Evolutionary conservation across 2,113 vertebrate species (phyloP).

Genomic region (Lophotis ruficrista): DNA sequence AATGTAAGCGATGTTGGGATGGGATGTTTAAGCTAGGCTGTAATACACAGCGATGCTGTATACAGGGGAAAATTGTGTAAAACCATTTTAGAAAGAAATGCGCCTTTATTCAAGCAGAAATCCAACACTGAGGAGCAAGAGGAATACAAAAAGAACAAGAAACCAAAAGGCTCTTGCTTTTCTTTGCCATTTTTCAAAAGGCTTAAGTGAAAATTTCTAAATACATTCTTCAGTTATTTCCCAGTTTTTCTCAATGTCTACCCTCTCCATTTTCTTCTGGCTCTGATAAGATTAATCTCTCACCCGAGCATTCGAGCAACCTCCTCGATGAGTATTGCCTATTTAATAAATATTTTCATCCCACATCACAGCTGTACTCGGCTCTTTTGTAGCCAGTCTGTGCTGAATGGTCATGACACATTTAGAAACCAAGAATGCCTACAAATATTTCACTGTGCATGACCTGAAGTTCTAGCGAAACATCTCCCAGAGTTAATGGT

Average conservation of each 20-base stretch:
- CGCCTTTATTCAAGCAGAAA: neutral
- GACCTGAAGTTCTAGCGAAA: neutral
- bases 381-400: neutral
- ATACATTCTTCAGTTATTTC: neutral
- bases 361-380: neutral
- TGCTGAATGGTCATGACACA: neutral
- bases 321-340: neutral
- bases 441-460: neutral
- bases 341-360: neutral
- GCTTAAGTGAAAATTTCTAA: neutral
- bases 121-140: neutral
- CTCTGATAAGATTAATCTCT: neutral
- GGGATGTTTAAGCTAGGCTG: neutral
- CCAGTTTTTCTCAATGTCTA: neutral
- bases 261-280: neutral
- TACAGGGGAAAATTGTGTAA: neutral
- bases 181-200: neutral
- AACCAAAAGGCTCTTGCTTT: neutral
- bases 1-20: rapidly evolving
- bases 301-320: neutral
- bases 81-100: neutral
- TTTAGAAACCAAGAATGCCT: neutral
- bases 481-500: neutral
- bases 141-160: neutral
- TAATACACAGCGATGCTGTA: neutral